Evolutionary conservation across 1,140 invertebrate species (phyloP).

Genomic region (Drosophila repletoides): DNA sequence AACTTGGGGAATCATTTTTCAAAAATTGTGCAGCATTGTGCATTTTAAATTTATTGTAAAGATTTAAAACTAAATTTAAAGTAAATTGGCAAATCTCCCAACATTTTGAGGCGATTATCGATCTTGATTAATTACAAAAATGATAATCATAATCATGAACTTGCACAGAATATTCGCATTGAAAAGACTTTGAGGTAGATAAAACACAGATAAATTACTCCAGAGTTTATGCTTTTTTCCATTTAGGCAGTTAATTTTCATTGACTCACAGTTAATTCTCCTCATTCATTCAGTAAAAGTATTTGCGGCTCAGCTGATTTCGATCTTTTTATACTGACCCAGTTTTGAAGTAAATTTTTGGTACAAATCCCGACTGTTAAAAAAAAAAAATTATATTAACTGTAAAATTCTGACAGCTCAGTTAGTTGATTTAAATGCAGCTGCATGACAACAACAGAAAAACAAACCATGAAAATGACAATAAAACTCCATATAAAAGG

Average conservation of each 20-base stretch:
- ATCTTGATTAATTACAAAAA: too few species aligned
- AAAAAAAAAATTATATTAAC: conserved; percentile 47
- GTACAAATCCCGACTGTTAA: conserved; percentile 12
- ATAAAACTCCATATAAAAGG: conserved; percentile 36
- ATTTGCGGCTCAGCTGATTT: conserved; percentile 36
- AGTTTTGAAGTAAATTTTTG: conserved; percentile 29
- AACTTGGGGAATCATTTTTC: too few species aligned
- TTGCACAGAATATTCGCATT: too few species aligned
- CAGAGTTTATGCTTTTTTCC: background rate
- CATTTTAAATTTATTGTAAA: too few species aligned
- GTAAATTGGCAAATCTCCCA: too few species aligned
- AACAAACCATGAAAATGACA: conserved; percentile 26
- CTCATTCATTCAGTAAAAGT: too few species aligned
- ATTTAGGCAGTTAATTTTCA: background rate
- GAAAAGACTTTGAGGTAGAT: too few species aligned
- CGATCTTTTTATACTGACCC: conserved; percentile 58
- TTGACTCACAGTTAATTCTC: conserved; percentile 14
- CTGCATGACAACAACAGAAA: conserved; percentile 35
- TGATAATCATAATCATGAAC: too few species aligned
- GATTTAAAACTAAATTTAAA: too few species aligned
- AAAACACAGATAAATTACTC: too few species aligned
- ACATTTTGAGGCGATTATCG: too few species aligned
- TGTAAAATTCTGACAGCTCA: conserved; percentile 77
- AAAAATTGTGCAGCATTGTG: too few species aligned
- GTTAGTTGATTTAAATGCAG: conserved; percentile 72